These are phyloP conservation scores for Pristionchus maxplancki DNA, from an alignment of 2,888 invertebrate genomes.

Conservation along the genomic window DNA sequence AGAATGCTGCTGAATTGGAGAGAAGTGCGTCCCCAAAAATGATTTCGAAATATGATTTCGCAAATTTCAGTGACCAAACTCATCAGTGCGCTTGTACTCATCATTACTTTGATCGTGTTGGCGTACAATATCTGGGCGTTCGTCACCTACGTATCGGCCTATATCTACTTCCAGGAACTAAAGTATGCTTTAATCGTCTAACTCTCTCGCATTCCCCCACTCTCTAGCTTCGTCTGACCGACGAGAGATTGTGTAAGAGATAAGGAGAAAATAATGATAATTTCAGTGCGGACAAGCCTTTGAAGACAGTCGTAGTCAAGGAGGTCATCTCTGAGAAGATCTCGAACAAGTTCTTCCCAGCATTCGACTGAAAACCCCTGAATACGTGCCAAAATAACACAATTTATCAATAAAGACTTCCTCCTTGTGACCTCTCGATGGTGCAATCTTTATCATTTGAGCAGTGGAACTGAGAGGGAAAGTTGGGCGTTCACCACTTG, in stretches of 20 bases:
- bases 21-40: not conserved
- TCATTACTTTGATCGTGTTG: not conserved
- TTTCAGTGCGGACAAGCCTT: not conserved
- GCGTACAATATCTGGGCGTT: slow-evolving; percentile 16
- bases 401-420: not conserved
- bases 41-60: not conserved
- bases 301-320: not conserved
- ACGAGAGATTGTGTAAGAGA: no score
- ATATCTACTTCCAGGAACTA: slow-evolving; percentile 16
- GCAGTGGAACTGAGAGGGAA: not conserved
- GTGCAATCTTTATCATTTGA: no score
- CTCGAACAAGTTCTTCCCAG: not conserved
- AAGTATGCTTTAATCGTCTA: not conserved
- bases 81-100: no score
- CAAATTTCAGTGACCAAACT: not conserved
- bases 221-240: no score
- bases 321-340: not conserved
- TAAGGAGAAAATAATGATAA: not conserved
- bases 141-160: not conserved
- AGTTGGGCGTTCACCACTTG: not conserved
- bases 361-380: not conserved
- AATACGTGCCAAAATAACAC: no score
- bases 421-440: not conserved
- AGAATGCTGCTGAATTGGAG: not conserved
- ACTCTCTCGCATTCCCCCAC: no score